Conservation (phyloP, 2,888 invertebrate species). For the Selenia dentaria region DNA sequence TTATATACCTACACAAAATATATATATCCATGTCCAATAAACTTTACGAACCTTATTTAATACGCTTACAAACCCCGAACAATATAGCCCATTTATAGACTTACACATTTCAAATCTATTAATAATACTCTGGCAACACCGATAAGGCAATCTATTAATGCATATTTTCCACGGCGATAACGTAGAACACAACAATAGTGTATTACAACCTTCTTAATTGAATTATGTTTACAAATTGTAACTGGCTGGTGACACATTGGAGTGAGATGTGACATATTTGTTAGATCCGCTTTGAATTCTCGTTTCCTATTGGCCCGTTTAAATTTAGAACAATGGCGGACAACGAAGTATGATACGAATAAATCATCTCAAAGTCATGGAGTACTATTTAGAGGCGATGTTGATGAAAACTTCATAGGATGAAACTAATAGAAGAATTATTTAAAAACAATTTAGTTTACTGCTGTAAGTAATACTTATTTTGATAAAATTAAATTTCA, state of each 20-base stretch:
- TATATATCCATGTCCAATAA: conserved; percentile 27
- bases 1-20: too few species aligned
- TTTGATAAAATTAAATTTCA: too few species aligned
- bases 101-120: conserved; percentile 1
- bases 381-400: too few species aligned
- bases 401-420: too few species aligned
- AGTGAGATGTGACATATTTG: conserved; percentile 25
- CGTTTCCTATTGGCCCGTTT: conserved; percentile 57
- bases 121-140: conserved; percentile 16
- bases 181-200: conserved; percentile 31
- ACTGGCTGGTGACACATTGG: conserved; percentile 21
- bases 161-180: conserved; percentile 63
- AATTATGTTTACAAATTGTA: conserved; percentile 71
- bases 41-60: conserved; percentile 13
- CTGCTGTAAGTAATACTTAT: too few species aligned
- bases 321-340: conserved; percentile 66
- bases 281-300: conserved; percentile 22
- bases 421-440: too few species aligned
- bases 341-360: conserved; percentile 14
- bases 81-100: conserved; percentile 3
- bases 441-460: too few species aligned
- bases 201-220: conserved; percentile 57
- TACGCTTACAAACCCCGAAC: conserved; percentile 7
- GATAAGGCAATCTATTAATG: conserved; percentile 61
- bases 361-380: too few species aligned